These are phyloP conservation scores for Ditylenchus dipsaci DNA, from an alignment of 1,140 invertebrate species.

Conservation along the genomic window DNA sequence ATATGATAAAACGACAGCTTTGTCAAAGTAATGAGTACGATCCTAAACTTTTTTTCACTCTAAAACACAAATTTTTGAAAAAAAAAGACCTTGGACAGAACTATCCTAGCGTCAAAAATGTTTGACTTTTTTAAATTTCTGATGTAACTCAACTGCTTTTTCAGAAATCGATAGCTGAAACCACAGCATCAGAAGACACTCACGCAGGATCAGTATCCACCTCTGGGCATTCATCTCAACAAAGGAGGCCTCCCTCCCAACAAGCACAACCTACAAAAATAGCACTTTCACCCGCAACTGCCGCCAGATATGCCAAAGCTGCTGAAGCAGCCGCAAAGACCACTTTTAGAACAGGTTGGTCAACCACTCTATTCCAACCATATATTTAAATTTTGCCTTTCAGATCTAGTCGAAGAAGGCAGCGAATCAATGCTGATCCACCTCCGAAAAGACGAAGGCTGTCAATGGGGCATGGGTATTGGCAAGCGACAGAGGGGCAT, in stretches of 20 bases:
- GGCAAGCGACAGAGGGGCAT: slow-evolving; percentile 55
- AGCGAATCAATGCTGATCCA: slow-evolving; percentile 46
- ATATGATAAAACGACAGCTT: too few relatives aligned
- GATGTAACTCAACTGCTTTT: slow-evolving; percentile 1
- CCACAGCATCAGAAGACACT: slow-evolving; percentile 15
- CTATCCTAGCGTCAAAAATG: too few relatives aligned
- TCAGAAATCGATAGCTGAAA: slow-evolving; percentile 26
- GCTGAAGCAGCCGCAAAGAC: slow-evolving; percentile 7
- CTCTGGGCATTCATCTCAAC: slow-evolving; percentile 2
- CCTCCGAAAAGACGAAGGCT: slow-evolving; percentile 53
- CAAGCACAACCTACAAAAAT: background rate
- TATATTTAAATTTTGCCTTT: slow-evolving; percentile 2
- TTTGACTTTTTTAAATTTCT: too few relatives aligned
- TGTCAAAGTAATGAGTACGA: too few relatives aligned
- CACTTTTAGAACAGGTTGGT: slow-evolving; percentile 1
- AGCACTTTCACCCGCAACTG: background rate
- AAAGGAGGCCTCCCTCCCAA: background rate
- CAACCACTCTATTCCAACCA: too few relatives aligned
- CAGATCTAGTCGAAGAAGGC: slow-evolving; percentile 47
- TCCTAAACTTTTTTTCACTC: too few relatives aligned
- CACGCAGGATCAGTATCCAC: background rate
- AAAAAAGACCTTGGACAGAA: too few relatives aligned
- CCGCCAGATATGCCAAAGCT: background rate
- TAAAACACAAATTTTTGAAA: too few relatives aligned
- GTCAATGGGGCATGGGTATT: slow-evolving; percentile 57